These are phyloP conservation scores for Panthera uncia DNA, from an alignment of 2,113 vertebrate genomes.

Conservation along the genomic window DNA sequence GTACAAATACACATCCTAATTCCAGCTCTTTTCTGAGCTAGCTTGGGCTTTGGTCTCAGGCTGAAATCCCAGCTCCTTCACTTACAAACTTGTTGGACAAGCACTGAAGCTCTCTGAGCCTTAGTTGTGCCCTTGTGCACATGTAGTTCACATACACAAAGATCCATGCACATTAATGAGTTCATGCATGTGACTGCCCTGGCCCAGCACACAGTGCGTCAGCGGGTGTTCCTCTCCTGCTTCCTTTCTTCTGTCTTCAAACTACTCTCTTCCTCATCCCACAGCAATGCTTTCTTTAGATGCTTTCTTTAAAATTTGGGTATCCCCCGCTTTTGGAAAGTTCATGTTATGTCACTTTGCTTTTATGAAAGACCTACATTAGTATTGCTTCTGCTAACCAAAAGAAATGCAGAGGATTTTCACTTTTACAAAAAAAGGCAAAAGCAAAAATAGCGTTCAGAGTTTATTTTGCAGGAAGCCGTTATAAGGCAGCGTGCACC, in stretches of 20 bases:
- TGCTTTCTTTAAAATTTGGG: slow-evolving; percentile 1
- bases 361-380: not conserved
- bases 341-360: not conserved
- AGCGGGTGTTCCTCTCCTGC: not conserved
- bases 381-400: not conserved
- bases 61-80: not conserved
- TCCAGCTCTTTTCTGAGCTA: not conserved
- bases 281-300: not conserved
- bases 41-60: not conserved
- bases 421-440: not conserved
- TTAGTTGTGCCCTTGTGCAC: not conserved
- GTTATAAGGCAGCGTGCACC: not conserved
- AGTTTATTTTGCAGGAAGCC: not conserved
- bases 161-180: not conserved
- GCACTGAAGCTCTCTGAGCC: not conserved
- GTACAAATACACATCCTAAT: not conserved
- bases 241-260: not conserved
- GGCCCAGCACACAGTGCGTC: not conserved
- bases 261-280: not conserved
- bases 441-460: not conserved
- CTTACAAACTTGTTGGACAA: not conserved
- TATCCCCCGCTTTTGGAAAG: not conserved
- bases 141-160: not conserved
- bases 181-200: not conserved
- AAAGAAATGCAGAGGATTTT: not conserved